Evolutionary conservation across 2,797 vertebrate genomes (phyloP), one percentile per base, ranked within the genome.

Genomic region (Sternarchorhynchus goeldii): DNA sequence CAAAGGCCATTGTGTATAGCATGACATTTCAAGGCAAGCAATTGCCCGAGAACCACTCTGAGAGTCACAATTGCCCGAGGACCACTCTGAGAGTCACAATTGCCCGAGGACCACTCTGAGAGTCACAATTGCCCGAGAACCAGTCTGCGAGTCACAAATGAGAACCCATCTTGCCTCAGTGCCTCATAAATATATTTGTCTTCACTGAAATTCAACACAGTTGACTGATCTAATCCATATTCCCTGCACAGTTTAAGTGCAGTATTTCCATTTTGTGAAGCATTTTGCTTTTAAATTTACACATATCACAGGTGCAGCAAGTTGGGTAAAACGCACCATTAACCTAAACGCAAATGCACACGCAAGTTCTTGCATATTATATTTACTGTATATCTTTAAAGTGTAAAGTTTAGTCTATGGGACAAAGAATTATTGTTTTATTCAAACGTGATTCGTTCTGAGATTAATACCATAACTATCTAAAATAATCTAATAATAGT

Each of bases 201-300:
- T 90, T 90, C 90, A 87, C 89, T 90, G 84, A 87, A 88, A 92
- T 90, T 91, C 90, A 93, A 88, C 91, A 93, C 92, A 92, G 88
- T 87, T 86, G 87, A 91, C 80, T 90, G 90, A 91, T 88, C 88
- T 88, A 85, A 92, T 93, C 89, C 92, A 93, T 93, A 92, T 92
- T 93, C 88, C 84, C 14, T 77, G 88, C 84, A 82, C 87, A 88
- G 88, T 91, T 90, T 89, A 81, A 67, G 88, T 90, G 86, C 89
- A 83, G 79, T 86, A 86, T 92, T 90, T 87, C 75, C 90, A 90
- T 91, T 88, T 90, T 89, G 73, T 88, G 82, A 78, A 86, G 87
- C 82, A 86, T 78, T 89, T 85, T 88, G 86, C 82, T 89, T 83
- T 77, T 39, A 88, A 80, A 93, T 92, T 89, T 92, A 88, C 91